Evolutionary conservation across 2,888 invertebrate species (phyloP).

Genomic region (Cyaniris semiargus): DNA sequence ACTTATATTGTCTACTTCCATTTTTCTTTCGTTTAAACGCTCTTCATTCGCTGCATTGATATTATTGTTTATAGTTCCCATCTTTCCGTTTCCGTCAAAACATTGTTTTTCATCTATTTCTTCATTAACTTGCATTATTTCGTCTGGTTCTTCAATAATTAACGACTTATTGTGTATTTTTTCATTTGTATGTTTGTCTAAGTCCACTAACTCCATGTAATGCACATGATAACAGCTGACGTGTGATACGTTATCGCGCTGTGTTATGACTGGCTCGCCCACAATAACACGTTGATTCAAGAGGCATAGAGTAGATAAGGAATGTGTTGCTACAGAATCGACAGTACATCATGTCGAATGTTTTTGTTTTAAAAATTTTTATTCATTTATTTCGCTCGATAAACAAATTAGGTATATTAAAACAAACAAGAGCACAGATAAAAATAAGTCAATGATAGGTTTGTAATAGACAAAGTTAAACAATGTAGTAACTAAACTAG

Average conservation of each 20-base stretch:
- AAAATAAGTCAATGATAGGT: too few relatives aligned
- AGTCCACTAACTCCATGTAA: not conserved
- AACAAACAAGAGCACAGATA: too few relatives aligned
- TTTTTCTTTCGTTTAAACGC: not conserved
- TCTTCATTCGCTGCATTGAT: not conserved
- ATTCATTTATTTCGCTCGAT: not conserved
- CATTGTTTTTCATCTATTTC: not conserved
- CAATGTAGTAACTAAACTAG: too few relatives aligned
- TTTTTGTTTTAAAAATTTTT: not conserved
- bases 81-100: not conserved
- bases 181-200: not conserved
- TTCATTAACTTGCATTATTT: not conserved
- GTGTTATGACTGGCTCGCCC: conserved; percentile 19
- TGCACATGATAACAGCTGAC: not conserved
- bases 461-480: too few relatives aligned
- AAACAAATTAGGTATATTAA: too few relatives aligned
- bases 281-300: conserved; percentile 17
- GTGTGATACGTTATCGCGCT: not conserved
- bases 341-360: not conserved
- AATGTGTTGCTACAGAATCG: not conserved
- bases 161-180: not conserved
- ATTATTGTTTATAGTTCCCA: not conserved
- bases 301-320: conserved; percentile 12
- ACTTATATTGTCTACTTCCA: not conserved
- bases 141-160: not conserved